Percentiles rank a stretch among this genome's conserved stretches.
These are phyloP conservation scores for Lydus trimaculatus DNA, from an alignment of 2,888 invertebrate genomes.

Conservation along the genomic window DNA sequence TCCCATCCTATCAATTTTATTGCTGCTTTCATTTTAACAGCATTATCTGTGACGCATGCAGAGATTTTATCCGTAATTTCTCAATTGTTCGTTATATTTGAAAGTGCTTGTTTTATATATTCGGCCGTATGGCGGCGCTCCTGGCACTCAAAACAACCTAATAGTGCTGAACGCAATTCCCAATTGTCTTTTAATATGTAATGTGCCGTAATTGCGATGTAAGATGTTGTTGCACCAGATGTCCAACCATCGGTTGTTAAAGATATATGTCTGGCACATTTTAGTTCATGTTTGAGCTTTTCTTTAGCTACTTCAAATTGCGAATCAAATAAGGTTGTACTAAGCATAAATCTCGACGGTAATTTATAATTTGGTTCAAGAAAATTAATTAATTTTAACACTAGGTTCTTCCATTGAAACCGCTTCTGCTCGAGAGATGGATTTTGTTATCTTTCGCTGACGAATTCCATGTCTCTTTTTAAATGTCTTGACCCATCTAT, in stretches of 20 bases:
- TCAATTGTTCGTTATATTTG: constrained; percentile 27
- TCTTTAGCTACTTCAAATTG: neutral
- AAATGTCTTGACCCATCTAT: neutral
- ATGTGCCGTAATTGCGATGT: constrained; percentile 38
- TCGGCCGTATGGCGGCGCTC: constrained; percentile 35
- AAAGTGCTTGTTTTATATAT: constrained; percentile 33
- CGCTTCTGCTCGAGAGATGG: neutral
- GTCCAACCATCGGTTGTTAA: constrained; percentile 38
- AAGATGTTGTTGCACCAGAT: constrained; percentile 35
- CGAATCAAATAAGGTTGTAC: neutral
- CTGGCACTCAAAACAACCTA: constrained; percentile 10
- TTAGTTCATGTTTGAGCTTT: neutral
- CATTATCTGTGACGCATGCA: constrained; percentile 42
- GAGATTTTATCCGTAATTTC: constrained; percentile 36
- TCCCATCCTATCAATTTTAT: constrained; percentile 40
- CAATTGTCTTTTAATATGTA: constrained; percentile 24
- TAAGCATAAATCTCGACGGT: neutral
- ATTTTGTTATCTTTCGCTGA: neutral
- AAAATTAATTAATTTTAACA: constrained; percentile 1
- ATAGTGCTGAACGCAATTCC: constrained; percentile 3
- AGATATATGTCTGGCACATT: neutral
- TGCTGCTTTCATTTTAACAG: constrained; percentile 43
- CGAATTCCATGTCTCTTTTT: neutral
- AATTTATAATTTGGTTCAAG: constrained; percentile 9
- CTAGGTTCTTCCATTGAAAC: neutral